Evolutionary conservation across 2,113 vertebrate genomes (phyloP).

Genomic region (Lampris incognitus): DNA sequence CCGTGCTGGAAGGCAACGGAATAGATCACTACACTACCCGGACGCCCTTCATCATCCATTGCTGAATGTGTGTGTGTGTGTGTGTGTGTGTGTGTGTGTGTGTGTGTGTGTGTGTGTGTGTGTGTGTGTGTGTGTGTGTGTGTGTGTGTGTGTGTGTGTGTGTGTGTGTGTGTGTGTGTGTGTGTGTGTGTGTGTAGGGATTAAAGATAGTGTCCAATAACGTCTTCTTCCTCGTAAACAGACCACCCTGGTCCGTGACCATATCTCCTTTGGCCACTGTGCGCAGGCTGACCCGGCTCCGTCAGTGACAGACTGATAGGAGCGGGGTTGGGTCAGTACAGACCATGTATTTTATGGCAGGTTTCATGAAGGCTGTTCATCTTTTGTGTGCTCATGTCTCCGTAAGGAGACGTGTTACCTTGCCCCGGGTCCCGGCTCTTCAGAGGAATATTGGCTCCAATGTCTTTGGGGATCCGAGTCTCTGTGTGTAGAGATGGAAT

Average conservation of each 20-base stretch:
- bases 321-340: conserved; percentile 12
- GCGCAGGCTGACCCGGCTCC: conserved; percentile 33
- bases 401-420: conserved; percentile 60
- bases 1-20: too few species aligned
- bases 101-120: too few species aligned
- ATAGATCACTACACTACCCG: too few species aligned
- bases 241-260: conserved; percentile 57
- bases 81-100: too few species aligned
- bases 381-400: conserved; percentile 55
- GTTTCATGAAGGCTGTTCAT: conserved; percentile 41
- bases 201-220: conserved; percentile 59
- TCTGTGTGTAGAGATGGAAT: conserved; percentile 14
- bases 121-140: too few species aligned
- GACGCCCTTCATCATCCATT: too few species aligned
- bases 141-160: too few species aligned
- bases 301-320: too few species aligned
- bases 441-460: conserved; percentile 70
- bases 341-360: conserved; percentile 39
- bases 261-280: conserved; percentile 56
- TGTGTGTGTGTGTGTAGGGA: conserved; percentile 35
- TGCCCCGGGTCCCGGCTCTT: conserved; percentile 62
- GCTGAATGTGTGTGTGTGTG: too few species aligned
- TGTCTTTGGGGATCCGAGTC: conserved; percentile 45
- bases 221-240: conserved; percentile 53
- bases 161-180: not conserved